Percentiles rank a stretch among this genome's conserved stretches.
These are phyloP conservation scores for Perognathus longimembris DNA, from an alignment of 2,113 vertebrate genomes.

Conservation along the genomic window DNA sequence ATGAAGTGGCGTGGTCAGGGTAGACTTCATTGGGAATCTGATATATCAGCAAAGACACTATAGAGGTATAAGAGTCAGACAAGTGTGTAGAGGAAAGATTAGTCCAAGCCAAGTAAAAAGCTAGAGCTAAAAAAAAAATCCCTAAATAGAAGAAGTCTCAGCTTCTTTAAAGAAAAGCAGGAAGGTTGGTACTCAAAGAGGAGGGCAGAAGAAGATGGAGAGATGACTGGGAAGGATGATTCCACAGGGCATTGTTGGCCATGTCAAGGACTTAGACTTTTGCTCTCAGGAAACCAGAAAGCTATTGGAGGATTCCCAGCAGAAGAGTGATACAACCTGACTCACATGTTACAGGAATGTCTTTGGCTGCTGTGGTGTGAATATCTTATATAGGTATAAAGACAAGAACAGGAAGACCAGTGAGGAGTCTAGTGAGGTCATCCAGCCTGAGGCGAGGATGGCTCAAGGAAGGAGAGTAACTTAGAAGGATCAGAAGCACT, in stretches of 20 bases:
- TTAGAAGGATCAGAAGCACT: not conserved
- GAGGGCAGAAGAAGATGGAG: not conserved
- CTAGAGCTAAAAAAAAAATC: not conserved
- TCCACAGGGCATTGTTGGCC: not conserved
- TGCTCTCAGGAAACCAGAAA: constrained; percentile 39
- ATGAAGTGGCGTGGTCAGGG: not conserved
- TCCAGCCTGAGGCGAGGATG: not conserved
- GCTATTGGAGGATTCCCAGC: not conserved
- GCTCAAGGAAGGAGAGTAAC: not conserved
- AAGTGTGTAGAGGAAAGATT: not conserved
- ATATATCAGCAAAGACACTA: not conserved
- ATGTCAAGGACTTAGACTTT: constrained; percentile 14
- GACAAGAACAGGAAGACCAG: not conserved
- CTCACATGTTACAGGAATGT: constrained; percentile 20
- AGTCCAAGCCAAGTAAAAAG: not conserved
- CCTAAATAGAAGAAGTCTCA: not conserved
- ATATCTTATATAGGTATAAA: not conserved
- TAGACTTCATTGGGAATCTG: not conserved
- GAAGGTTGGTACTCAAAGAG: not conserved
- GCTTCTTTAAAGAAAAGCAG: not conserved
- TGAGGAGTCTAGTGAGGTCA: constrained; percentile 27
- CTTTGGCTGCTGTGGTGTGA: constrained; percentile 39
- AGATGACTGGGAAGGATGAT: not conserved
- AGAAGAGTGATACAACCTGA: not conserved
- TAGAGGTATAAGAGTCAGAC: not conserved